Base-by-base conservation (phyloP, 2,888 invertebrate species). In the Corbicula japonica region DNA sequence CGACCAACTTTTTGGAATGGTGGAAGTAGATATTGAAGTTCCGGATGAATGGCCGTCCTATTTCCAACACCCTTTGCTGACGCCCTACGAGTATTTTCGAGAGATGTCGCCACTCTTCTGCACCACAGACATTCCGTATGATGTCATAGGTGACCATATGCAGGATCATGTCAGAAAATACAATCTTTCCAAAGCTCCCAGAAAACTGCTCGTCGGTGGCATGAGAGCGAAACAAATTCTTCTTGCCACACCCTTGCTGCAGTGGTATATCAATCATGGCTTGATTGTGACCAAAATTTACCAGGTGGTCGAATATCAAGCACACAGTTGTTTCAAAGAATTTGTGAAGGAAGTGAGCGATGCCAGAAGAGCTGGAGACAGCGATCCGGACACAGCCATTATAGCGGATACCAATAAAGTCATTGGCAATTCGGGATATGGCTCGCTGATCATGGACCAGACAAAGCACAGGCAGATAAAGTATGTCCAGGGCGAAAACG, bases 401-500 rank as follows among this genome's bases (percentile, higher is more conserved):
- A 76, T 76, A 10, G 71, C 70, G 28, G 76, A 76, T 26, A 76
- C 76, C 8, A 76, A 65, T 56, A 76, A 70, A 28, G 70, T 70
- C 21, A 70, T 63, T 1, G 60, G 63, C 8, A 71, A 71, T 32
- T 76, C 71, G 15, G 63, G 66, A 1, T 86, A 84, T 28, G 83
- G 85, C 2, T 77, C 77, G 12, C 69, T 78, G 30, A 74, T 87
- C 35, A 80, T 81, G 79, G 79, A 86, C 56, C 56, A 78, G 23
- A 76, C 73, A 21, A 80, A 72, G 34, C 78, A 78, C 35, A 44
- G 63, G 5, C 35, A 75, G 1, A 50, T 77, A 12, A 38, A 44
- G n/a, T 85, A 85, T 44, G 58, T 75, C 23, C 44, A 75, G 32
- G 77, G 76, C 0, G 76, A n/a, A n/a, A n/a, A n/a, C n/a, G n/a